Evolutionary conservation across 1,140 invertebrate genomes (phyloP), one percentile per base, ranked within the genome.

Genomic region (Aphelenchoides fujianensis): DNA sequence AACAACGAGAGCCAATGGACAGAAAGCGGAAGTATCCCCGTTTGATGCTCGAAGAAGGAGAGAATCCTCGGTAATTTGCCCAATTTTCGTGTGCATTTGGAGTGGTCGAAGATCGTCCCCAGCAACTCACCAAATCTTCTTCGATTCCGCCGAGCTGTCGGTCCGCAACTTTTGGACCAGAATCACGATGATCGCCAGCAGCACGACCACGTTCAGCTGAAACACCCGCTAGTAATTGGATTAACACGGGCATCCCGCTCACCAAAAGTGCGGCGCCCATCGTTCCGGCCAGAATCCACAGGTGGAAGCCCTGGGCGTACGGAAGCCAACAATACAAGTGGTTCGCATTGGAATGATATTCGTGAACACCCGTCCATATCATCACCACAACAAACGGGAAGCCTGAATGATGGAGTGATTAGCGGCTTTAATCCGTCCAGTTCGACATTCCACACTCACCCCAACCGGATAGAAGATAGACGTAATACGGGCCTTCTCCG

Each of bases 211-310:
- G 67, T 83, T 83, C 62, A 83, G 67, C 80, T 82, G 23, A 67
- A 82, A 75, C 28, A n/a, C n/a, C n/a, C n/a, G n/a, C n/a, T n/a
- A n/a, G n/a, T n/a, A n/a, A n/a, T n/a, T n/a, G n/a, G n/a, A n/a
- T n/a, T n/a, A n/a, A n/a, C n/a, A n/a, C n/a, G n/a, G n/a, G n/a
- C n/a, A n/a, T n/a, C n/a, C n/a, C n/a, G n/a, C 71, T 67, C 72
- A 80, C 77, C 52, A 80, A 61, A 9, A 82, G 66, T 0, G 81
- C 82, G 28, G 71, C 32, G 19, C 82, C 82, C 82, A 83, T 83
- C n/a, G 82, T 84, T 37, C 81, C 79, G 27, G 81, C 73, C 30
- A 83, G 63, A 71, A 83, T 84, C 82, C 82, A 84, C 7, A 83
- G 41, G 73, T 83, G 82, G 27, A 64, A 57, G n/a, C 82, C 82